Evolutionary conservation across 2,113 vertebrate genomes (phyloP).

Genomic region (Pseudorhombus dupliciocellatus): DNA sequence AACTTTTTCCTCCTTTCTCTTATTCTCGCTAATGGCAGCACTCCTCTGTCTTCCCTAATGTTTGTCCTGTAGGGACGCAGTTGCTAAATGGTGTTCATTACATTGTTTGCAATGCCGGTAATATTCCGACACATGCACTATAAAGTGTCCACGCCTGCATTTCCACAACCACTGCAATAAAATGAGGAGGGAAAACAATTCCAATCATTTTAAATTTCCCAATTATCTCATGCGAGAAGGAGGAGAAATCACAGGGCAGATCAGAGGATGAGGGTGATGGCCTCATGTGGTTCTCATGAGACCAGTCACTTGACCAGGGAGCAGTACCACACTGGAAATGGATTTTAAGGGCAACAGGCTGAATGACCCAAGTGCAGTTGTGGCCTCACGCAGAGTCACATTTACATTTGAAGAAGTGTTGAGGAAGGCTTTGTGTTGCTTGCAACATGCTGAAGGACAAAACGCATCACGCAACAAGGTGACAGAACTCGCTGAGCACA

Average conservation of each 20-base stretch:
- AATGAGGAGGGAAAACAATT: neutral
- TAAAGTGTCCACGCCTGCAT: neutral
- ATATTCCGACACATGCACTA: slow-evolving; percentile 1
- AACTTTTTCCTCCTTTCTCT: neutral
- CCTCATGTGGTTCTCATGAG: slow-evolving; percentile 57
- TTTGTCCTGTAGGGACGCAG: slow-evolving; percentile 35
- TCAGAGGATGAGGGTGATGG: slow-evolving; percentile 32
- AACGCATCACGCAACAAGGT: neutral
- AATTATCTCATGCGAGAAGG: neutral
- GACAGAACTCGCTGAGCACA: neutral
- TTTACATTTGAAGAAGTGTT: neutral
- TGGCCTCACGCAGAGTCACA: neutral
- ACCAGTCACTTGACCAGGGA: slow-evolving; percentile 45
- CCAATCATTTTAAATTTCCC: neutral
- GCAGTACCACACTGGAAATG: neutral
- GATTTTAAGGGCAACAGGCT: slow-evolving; percentile 14
- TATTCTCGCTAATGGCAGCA: slow-evolving; percentile 28
- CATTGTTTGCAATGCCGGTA: slow-evolving; percentile 21
- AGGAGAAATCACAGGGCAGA: neutral
- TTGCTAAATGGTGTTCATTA: slow-evolving; percentile 43
- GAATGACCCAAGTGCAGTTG: no score
- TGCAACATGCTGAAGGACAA: neutral
- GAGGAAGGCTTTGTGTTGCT: neutral
- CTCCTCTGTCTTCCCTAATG: slow-evolving; percentile 34
- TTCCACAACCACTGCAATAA: neutral